Evolutionary conservation across 1,140 invertebrate genomes (phyloP).

Genomic region (Diorhabda carinulata): DNA sequence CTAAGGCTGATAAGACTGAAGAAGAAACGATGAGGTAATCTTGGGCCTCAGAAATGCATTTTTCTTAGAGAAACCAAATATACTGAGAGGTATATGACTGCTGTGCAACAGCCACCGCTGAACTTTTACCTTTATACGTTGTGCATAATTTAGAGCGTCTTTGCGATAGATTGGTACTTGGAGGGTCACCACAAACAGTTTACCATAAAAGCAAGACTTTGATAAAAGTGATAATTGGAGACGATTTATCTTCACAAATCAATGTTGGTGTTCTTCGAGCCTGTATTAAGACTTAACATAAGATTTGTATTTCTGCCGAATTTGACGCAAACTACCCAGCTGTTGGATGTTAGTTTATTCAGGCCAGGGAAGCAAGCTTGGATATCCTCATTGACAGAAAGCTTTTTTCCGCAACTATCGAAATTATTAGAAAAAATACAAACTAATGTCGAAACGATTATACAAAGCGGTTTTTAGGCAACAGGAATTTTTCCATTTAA

Average conservation of each 20-base stretch:
- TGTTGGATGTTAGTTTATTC: constrained; percentile 15
- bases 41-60: neutral
- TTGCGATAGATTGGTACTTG: constrained; percentile 31
- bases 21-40: neutral
- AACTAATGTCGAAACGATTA: too few species aligned
- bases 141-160: too few species aligned
- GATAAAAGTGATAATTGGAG: constrained; percentile 6
- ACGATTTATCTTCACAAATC: neutral
- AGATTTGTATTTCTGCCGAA: constrained; percentile 45
- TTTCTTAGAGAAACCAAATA: neutral
- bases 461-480: too few species aligned
- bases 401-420: neutral
- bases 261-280: constrained; percentile 11
- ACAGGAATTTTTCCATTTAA: too few species aligned
- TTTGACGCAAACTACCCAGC: constrained; percentile 43
- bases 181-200: constrained; percentile 33
- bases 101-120: neutral
- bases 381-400: constrained; percentile 12
- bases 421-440: too few species aligned
- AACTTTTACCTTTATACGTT: too few species aligned
- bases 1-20: neutral
- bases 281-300: constrained; percentile 40
- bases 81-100: neutral
- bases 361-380: constrained; percentile 42
- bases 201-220: constrained; percentile 34